Conservation (phyloP, 2,113 vertebrate genomes). For the Coracopsis vasa region DNA sequence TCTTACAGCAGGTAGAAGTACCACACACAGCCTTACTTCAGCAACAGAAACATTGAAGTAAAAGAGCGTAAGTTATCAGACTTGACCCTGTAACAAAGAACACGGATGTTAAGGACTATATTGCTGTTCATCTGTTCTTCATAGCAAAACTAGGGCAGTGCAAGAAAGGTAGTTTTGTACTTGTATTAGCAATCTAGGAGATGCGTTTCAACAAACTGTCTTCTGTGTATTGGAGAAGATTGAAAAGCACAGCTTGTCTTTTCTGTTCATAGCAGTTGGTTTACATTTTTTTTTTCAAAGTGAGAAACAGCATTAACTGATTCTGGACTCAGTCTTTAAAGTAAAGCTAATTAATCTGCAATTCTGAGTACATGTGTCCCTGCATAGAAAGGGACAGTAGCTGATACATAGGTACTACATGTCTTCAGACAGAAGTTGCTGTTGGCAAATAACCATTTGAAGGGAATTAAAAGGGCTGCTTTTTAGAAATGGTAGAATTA, state of each 20-base stretch:
- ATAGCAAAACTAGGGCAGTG: not conserved
- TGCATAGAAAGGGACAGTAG: not conserved
- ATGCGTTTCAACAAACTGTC: not conserved
- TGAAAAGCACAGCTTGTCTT: not conserved
- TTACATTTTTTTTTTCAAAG: not conserved
- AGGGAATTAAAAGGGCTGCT: not conserved
- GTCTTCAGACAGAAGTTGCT: not conserved
- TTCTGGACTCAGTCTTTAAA: not conserved
- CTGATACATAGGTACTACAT: not conserved
- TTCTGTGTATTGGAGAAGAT: not conserved
- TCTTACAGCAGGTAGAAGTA: not conserved
- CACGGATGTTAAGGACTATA: fast-evolving
- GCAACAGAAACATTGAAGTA: not conserved
- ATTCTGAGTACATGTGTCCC: not conserved
- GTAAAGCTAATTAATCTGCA: not conserved
- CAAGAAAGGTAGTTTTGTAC: not conserved
- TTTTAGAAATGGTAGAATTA: not conserved
- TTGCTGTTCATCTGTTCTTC: not conserved
- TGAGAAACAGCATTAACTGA: not conserved
- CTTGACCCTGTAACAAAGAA: not conserved
- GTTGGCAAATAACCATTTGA: not conserved
- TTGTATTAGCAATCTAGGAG: not conserved
- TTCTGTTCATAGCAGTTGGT: not conserved
- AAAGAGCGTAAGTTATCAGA: not conserved
- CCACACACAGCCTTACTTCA: not conserved